Base-by-base conservation (phyloP, 2,113 vertebrate genomes). In the Willisornis vidua region DNA sequence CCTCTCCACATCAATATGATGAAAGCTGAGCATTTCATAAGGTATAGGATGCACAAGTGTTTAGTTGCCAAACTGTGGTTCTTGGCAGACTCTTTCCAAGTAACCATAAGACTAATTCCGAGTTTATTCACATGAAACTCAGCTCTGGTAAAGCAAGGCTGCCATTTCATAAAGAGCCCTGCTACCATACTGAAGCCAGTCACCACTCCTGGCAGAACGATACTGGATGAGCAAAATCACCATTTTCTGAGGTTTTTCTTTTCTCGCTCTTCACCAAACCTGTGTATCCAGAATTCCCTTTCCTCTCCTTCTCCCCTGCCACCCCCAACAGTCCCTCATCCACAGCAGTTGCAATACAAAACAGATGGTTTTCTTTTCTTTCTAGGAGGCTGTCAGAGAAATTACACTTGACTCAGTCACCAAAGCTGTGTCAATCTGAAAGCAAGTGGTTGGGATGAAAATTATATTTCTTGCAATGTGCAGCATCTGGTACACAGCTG, bases 401-500 rank as follows among this genome's bases (percentile, higher is more conserved):
- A 80, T 85, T 71, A 45, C 29, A 92, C 94, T 95, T 92, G 87
- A 67, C 45, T 94, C 83, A 46, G 83, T 65, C 35, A 19, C 74
- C 72, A 61, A 83, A 90, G 90, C 83, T 77, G 73, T 71, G 49
- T 85, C 33, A 3, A 59, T 90, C 66, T 63, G 78, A 94, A 95
- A 94, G 91, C 93, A 88, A 82, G 93, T 62, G 92, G 80, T 87
- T 75, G 84, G 92, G 93, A 95, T 77, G 87, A 94, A 89, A 89
- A 76, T 79, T 77, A 26, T 46, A 58, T 95, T 96, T 96, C 92
- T 92, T 93, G 52, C 94, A 95, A 89, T 22, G 8, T 68, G 45
- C 94, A 91, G 97, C 98, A 98, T 97, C 97, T 98, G 98, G 96
- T 31, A 55, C 94, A 94, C 98, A 98, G 97, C 98, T 98, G 98